phyloP scores from a whole-genome alignment of 2,113 vertebrate genomes.

The Carettochelys insculpta region DNA sequence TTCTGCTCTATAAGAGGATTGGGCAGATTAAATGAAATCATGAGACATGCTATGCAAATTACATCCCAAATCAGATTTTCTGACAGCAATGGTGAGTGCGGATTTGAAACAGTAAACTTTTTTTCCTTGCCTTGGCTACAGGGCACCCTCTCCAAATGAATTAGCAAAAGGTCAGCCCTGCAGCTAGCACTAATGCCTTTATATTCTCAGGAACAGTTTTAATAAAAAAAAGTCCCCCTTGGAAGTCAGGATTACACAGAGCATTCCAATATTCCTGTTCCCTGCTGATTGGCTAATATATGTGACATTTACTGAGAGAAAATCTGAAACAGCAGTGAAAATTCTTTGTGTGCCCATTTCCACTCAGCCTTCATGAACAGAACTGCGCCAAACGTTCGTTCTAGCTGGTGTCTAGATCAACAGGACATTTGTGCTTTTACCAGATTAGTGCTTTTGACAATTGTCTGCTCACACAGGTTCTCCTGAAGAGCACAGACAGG shows the following conservation, averaged over 20 bases:
- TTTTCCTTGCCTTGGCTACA: background rate
- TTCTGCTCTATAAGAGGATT: constrained; percentile 83
- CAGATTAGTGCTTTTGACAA: background rate
- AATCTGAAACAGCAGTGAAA: fast-evolving
- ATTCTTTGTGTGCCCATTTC: background rate
- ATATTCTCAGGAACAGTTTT: fast-evolving
- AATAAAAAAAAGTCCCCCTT: background rate
- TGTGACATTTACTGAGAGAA: background rate
- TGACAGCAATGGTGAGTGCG: background rate
- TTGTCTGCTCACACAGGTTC: background rate
- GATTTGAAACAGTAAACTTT: background rate
- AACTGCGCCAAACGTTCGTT: background rate
- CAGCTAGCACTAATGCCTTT: background rate
- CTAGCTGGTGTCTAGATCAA: background rate
- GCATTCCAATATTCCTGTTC: fast-evolving
- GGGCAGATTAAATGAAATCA: constrained; percentile 82
- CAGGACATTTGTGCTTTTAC: fast-evolving
- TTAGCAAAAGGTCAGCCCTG: fast-evolving
- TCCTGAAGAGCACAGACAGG: fast-evolving
- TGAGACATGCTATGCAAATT: constrained; percentile 87
- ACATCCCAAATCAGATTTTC: constrained; percentile 85
- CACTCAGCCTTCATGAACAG: fast-evolving
- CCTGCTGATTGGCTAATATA: background rate
- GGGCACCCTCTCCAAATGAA: background rate
- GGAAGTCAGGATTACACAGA: fast-evolving